Base-by-base conservation (phyloP, 2,888 invertebrate species). In the Synergus japonicus region DNA sequence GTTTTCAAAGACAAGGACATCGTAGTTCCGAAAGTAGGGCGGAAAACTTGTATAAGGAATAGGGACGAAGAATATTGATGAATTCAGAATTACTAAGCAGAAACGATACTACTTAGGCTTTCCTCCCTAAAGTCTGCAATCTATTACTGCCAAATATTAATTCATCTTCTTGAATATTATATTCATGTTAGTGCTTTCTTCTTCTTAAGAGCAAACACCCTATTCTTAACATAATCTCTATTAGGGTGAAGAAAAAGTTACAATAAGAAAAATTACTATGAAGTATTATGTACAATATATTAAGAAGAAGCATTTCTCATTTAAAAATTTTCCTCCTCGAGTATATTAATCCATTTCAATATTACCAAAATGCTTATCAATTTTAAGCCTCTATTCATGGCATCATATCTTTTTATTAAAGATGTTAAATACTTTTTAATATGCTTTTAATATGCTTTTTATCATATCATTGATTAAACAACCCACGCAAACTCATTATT, bases 51-150 rank as follows among this genome's bases (percentile, higher is more conserved):
- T 44, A 3, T 29, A 29, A 9, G 13, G 15, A 44, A 67, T 12
- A 22, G 29, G 49, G 37, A 73, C 54, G 54, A 73, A 54, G 37
- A 73, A 49, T 73, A 73, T 73, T 73, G 69, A 73, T 73, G 69
- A 49, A 46, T 9, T 37, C 15, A 54, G 49, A 54, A 37, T 54
- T 73, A 54, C 69, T 29, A 73, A 73, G 69, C 69, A 73, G 8
- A 73, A 73, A 73, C 46, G n/a, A 37, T 73, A 49, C 46, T 49
- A 37, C n/a, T 73, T 37, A 37, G 37, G 49, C 37, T 37, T 37
- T 54, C 54, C 5, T 29, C 46, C 15, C 37, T 37, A n/a, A 54
- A 37, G n/a, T 29, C 49, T n/a, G 69, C 37, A 37, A 54, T 73
- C 29, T 54, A 49, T 73, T 29, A 29, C 54, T 73, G 69, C 15